Evolutionary conservation across 2,888 invertebrate genomes (phyloP).

Genomic region (Hirtodrosophila trivittata): DNA sequence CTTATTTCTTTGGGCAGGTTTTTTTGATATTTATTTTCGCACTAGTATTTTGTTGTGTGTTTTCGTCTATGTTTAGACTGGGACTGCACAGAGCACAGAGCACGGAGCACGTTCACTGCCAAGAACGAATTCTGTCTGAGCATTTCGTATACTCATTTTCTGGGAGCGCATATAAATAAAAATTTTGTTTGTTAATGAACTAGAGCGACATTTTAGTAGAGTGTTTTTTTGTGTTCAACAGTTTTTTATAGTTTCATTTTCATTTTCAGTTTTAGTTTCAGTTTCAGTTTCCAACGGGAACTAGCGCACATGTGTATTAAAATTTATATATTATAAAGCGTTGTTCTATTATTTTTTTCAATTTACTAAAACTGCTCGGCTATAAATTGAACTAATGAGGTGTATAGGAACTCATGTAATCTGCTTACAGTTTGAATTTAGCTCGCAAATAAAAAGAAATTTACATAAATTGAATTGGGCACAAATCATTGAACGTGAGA

Average conservation of each 20-base stretch:
- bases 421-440: conserved; percentile 13
- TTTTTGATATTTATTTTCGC: not conserved
- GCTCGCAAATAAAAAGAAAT: conserved; percentile 6
- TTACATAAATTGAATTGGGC: conserved; percentile 8
- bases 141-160: not conserved
- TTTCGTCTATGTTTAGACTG: conserved; percentile 41
- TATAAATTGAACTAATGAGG: conserved; percentile 3
- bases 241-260: no score
- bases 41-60: conserved; percentile 6
- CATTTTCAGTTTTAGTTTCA: no score
- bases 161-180: conserved; percentile 6
- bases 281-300: no score
- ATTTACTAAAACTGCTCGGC: not conserved
- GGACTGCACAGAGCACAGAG: no score
- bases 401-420: conserved; percentile 1
- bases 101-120: no score
- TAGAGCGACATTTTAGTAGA: not conserved
- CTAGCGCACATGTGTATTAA: no score
- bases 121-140: no score
- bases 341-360: conserved; percentile 1
- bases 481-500: conserved; percentile 14
- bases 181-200: conserved; percentile 3
- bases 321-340: not conserved
- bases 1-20: no score
- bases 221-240: no score